phyloP scores from a whole-genome alignment of 2,113 vertebrate species.

The Tautogolabrus adspersus region DNA sequence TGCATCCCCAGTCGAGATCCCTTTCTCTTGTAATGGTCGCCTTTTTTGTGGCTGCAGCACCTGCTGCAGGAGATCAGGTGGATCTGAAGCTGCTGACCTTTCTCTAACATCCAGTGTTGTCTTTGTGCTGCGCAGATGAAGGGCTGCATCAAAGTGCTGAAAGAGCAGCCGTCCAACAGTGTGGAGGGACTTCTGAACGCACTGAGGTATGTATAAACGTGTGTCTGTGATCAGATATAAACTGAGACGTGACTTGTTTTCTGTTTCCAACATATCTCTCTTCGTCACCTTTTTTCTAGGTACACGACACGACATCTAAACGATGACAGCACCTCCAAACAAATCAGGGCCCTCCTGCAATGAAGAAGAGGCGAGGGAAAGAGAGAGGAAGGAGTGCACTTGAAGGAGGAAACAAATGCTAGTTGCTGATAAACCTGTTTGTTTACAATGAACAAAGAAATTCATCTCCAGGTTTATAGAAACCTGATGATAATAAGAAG shows the following conservation, averaged over 20 bases:
- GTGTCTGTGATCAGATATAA: not conserved
- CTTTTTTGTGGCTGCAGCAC: not conserved
- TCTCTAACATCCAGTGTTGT: slow-evolving; percentile 55
- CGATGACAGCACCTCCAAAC: slow-evolving; percentile 95
- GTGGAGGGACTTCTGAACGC: slow-evolving; percentile 94
- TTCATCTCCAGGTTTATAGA: slow-evolving; percentile 68
- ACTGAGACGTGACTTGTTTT: not conserved
- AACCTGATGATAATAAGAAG: slow-evolving; percentile 76
- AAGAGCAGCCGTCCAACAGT: slow-evolving; percentile 94
- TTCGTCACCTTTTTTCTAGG: slow-evolving; percentile 67
- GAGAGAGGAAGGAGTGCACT: slow-evolving; percentile 52
- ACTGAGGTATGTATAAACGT: slow-evolving; percentile 83
- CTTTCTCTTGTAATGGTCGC: not conserved
- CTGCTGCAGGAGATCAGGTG: slow-evolving; percentile 14
- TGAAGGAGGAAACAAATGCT: slow-evolving; percentile 61
- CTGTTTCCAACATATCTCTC: not conserved
- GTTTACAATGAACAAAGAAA: slow-evolving; percentile 82
- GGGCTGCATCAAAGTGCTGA: slow-evolving; percentile 95
- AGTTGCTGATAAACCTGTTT: slow-evolving; percentile 71
- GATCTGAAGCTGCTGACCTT: slow-evolving; percentile 68
- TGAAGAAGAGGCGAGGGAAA: slow-evolving; percentile 71
- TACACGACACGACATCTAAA: slow-evolving; percentile 94
- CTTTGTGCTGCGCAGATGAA: slow-evolving; percentile 88
- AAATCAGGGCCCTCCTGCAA: slow-evolving; percentile 93
- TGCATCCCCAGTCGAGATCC: too few relatives aligned